These are phyloP conservation scores for Anticlea derivata DNA, from an alignment of 2,888 invertebrate genomes.

Conservation along the genomic window DNA sequence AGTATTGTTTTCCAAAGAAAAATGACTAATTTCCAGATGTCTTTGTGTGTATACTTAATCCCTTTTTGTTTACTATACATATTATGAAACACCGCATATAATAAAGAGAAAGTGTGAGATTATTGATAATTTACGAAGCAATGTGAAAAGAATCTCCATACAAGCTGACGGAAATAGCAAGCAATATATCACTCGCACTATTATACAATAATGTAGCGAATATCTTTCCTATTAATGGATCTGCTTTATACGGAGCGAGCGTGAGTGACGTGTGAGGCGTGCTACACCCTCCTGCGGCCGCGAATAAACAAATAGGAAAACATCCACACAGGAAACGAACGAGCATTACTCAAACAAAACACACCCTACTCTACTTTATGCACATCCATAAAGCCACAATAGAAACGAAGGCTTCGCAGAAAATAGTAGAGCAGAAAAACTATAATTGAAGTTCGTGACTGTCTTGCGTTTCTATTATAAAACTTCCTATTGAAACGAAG, in stretches of 20 bases:
- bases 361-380: constrained; percentile 22
- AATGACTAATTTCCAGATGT: too few species aligned
- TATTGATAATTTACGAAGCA: constrained; percentile 4
- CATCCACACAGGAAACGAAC: constrained; percentile 24
- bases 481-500: constrained; percentile 28
- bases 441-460: constrained; percentile 28
- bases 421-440: constrained; percentile 22
- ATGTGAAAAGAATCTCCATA: constrained; percentile 2
- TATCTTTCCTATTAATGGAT: constrained; percentile 37
- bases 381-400: constrained; percentile 22
- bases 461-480: constrained; percentile 25
- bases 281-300: constrained; percentile 13
- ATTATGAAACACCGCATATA: too few species aligned
- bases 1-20: too few species aligned
- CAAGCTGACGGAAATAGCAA: constrained; percentile 25
- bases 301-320: constrained; percentile 30
- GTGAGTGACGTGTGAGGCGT: constrained; percentile 27
- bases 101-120: constrained; percentile 5
- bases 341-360: constrained; percentile 28
- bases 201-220: constrained; percentile 36
- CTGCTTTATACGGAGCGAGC: constrained; percentile 27
- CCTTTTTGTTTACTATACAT: too few species aligned
- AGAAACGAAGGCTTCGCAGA: constrained; percentile 13
- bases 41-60: too few species aligned
- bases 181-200: constrained; percentile 40